Base-by-base conservation (phyloP, 2,113 vertebrate genomes). In the Oxygymnocypris stewartii region DNA sequence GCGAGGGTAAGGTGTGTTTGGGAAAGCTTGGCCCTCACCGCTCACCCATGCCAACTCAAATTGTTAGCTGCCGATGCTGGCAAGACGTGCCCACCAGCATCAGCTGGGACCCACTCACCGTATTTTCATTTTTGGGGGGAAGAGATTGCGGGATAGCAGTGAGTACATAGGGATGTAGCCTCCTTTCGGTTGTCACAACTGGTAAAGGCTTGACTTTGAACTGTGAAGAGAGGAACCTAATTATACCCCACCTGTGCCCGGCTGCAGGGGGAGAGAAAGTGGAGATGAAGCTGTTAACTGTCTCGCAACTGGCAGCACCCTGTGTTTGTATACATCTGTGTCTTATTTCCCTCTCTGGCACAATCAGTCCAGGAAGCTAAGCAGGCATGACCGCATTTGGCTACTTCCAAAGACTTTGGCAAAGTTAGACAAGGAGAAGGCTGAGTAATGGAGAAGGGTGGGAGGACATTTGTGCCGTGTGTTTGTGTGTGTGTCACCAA, bases 251-350 rank as follows among this genome's bases (percentile, higher is more conserved):
- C 97, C 98, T 97, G 97, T 97, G 96, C 96, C 96, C 96, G 93
- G 94, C 96, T 97, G 95, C 95, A 96, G 96, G 93, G 96, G 95
- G 67, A 82, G 71, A 76, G 95, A 95, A 96, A 96, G 96, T 96
- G 93, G 94, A 94, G 95, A 99, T 99, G 96, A 98, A 99, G 97
- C 96, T 96, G 97, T 99, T 98, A 99, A 95, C 96, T 97, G 97
- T 98, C 97, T 96, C 94, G 96, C 94, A 94, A 95, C 96, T 98
- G 97, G 96, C 97, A 97, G 95, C 95, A 95, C 95, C 92, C 96
- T 96, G 96, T 96, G 95, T 96, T 97, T 96, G 97, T 97, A 98
- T 99, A 97, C 97, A 98, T 99, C 97, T 99, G 98, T 97, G 97
- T 98, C 97, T 99, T 97, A 97, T 99, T 99, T 97, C 96, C 96